These are phyloP conservation scores for Girardinus metallicus DNA, from an alignment of 2,797 vertebrate genomes.

Conservation along the genomic window DNA sequence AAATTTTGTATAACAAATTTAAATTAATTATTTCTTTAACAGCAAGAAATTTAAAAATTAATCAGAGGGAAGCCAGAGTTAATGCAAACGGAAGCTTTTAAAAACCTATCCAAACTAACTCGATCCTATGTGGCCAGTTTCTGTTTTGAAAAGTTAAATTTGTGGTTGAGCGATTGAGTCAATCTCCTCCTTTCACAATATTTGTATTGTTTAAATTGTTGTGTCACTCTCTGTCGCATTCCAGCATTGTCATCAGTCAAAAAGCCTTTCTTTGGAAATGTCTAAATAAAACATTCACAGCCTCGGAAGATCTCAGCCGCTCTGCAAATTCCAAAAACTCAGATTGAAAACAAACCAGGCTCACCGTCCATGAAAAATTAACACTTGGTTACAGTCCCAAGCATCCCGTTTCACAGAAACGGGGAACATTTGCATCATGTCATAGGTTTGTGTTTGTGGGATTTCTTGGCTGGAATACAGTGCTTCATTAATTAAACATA, in stretches of 20 bases:
- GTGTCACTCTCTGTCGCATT: slow-evolving; percentile 40
- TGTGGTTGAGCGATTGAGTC: slow-evolving; percentile 22
- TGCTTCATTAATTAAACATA: slow-evolving; percentile 68
- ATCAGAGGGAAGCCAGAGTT: not conserved
- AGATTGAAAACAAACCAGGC: slow-evolving; percentile 13
- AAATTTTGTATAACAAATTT: not conserved
- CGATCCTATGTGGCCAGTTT: not conserved
- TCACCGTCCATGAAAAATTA: slow-evolving; percentile 2
- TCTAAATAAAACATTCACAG: slow-evolving; percentile 39
- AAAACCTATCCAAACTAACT: not conserved
- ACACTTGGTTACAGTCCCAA: slow-evolving; percentile 7
- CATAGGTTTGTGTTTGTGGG: slow-evolving; percentile 38
- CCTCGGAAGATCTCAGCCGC: slow-evolving; percentile 17
- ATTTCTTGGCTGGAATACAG: slow-evolving; percentile 54
- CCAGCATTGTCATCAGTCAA: slow-evolving; percentile 41
- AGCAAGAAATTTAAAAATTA: not conserved
- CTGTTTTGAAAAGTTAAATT: slow-evolving; percentile 3
- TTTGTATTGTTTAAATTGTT: slow-evolving; percentile 22
- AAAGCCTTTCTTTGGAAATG: slow-evolving; percentile 35
- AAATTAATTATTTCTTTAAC: not conserved
- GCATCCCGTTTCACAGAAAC: slow-evolving; percentile 47
- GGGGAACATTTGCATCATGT: slow-evolving; percentile 48
- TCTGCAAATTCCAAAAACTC: slow-evolving; percentile 18
- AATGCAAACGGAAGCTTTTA: not conserved
- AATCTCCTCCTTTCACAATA: slow-evolving; percentile 2